Evolutionary conservation across 2,888 invertebrate genomes (phyloP), one percentile per base, ranked within the genome.

Genomic region (Eulithis prunata): DNA sequence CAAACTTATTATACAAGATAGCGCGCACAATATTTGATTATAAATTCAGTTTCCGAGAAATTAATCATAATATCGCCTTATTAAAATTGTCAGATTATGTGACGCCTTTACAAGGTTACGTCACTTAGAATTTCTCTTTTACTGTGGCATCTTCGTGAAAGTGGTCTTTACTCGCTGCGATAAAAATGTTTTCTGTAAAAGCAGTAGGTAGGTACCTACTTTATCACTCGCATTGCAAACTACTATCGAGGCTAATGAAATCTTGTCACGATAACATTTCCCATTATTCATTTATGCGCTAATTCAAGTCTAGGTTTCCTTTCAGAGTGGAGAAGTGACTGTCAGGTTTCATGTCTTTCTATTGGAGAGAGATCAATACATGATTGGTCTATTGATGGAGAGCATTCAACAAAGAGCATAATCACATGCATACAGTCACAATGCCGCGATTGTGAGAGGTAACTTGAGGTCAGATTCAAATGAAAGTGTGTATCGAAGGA

Each of bases 191-290:
- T 58, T 70, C 53, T 72, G 70, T 53, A 59, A 75, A 41, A 70
- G 62, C 62, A 67, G 60, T 55, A 53, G n/a, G n/a, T 75, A 73
- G 65, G 65, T 74, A 73, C 57, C 65, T 71, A 74, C 32, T 32
- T 41, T 41, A 41, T 8, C 8, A 41, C 41, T 77, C 69, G 69
- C 76, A 69, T 70, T 73, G 75, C 78, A 73, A 75, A 77, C 71
- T 64, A 49, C 70, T 69, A 76, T 75, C 72, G 43, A 79, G 77
- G 79, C 76, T 79, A 84, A 84, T 83, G 78, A 75, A 80, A 78
- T 80, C 77, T 81, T 77, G 79, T 77, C 82, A 80, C 82, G 84
- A 79, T 77, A 81, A 78, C 74, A 62, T 61, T 62, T 61, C 71
- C 71, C 71, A 73, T 76, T 73, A 77, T 77, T 71, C 69, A 64